Evolutionary conservation across 2,797 vertebrate species (phyloP).

Genomic region (Tinamus major): DNA sequence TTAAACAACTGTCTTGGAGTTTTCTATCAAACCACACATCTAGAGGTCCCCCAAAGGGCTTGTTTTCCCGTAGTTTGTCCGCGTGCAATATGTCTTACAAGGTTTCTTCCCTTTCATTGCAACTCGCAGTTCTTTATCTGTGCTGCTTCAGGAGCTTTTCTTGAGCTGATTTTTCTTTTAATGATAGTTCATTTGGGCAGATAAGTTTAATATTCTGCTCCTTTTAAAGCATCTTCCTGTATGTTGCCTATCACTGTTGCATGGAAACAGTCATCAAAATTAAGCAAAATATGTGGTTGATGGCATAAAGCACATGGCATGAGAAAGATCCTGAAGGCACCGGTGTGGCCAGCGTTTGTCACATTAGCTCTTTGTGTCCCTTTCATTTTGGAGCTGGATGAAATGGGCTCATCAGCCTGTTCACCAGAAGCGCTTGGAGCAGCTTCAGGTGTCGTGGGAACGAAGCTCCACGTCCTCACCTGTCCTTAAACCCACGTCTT

Average conservation of each 20-base stretch:
- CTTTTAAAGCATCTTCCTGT: neutral
- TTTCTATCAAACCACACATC: slow-evolving; percentile 59
- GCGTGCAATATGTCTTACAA: neutral
- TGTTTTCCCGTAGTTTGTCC: slow-evolving; percentile 1
- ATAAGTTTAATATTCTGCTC: neutral
- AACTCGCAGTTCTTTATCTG: neutral
- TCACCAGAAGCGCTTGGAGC: rapidly evolving
- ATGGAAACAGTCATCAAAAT: neutral
- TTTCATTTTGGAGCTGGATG: neutral
- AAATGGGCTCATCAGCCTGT: neutral
- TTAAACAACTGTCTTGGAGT: slow-evolving; percentile 36
- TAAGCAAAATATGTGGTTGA: neutral
- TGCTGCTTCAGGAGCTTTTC: neutral
- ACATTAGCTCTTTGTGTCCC: neutral
- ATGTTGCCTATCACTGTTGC: neutral
- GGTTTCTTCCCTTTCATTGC: neutral
- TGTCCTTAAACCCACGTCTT: slow-evolving; percentile 12
- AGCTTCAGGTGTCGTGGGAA: rapidly evolving
- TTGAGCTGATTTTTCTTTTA: neutral
- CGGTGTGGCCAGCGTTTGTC: neutral
- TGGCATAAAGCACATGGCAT: neutral
- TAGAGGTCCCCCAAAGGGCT: slow-evolving; percentile 43
- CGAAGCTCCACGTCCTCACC: slow-evolving; percentile 1
- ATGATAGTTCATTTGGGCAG: rapidly evolving
- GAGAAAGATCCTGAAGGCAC: neutral